Evolutionary conservation across 2,113 vertebrate genomes (phyloP), one percentile per base, ranked within the genome.

Genomic region (Protobothrops flavoviridis): DNA sequence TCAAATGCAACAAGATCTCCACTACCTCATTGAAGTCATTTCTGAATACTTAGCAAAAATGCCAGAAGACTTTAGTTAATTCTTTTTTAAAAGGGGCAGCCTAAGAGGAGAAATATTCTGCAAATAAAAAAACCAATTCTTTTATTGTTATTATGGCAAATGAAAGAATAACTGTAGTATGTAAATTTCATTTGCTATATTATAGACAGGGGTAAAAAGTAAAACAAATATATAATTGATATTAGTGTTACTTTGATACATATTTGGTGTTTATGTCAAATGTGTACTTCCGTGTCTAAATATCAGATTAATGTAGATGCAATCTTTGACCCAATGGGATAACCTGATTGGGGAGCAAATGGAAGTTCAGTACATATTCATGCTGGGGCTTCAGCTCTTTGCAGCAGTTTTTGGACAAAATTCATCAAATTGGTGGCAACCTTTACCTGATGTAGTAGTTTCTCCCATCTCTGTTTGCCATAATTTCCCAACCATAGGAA

Each of bases 401-500:
- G 2, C 23, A 13, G 86, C 13, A 12, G 29, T 85, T 3, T 85
- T 21, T 48, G 12, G 7, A 23, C 45, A 64, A 26, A 94, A 91
- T 15, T 93, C 88, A 45, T 48, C 0, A 64, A 93, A 88, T 4
- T 5, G 81, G 20, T 81, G 43, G 93, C 87, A 39, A 81, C 97
- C 98, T 96, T 50, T 97, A 99, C 99, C 98, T 98, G 98, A 99
- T 98, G 98, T 98, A 99, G 98, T 98, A 99, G 95, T 99, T 99
- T 97, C 99, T 98, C 95, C 98, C 98, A 97, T 99, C 99, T 98
- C 98, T 98, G 98, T 97, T 99, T 96, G 98, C 97, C 95, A 97
- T 98, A 98, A 99, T 99, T 98, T 99, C 99, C 99, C 99, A 99
- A 98, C 98, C 99, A 98, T 99, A 99, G 96, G 98, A 98, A 95